Conservation (phyloP, 2,888 invertebrate species). For the Craniophora ligustri region DNA sequence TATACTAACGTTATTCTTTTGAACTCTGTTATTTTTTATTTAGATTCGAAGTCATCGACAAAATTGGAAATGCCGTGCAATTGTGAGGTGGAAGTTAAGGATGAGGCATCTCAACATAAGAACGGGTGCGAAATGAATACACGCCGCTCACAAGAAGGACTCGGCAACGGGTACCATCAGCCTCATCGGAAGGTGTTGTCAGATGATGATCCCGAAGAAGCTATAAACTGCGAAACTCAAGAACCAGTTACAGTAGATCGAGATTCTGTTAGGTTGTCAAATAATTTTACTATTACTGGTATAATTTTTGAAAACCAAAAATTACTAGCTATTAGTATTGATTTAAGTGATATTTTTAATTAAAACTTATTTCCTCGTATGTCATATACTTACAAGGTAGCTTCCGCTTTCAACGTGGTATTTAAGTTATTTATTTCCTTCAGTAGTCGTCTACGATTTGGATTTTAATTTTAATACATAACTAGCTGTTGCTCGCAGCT, state of each 20-base stretch:
- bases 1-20: background rate
- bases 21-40: conserved; percentile 13
- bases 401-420: too few species aligned
- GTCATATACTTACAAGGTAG: too few species aligned
- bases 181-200: conserved; percentile 71
- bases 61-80: conserved; percentile 68
- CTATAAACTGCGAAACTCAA: conserved; percentile 25
- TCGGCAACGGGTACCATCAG: conserved; percentile 58
- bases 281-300: background rate
- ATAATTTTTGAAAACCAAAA: too few species aligned
- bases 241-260: conserved; percentile 56
- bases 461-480: too few species aligned
- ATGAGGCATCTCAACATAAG: conserved; percentile 55
- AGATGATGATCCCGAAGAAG: conserved; percentile 54
- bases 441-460: too few species aligned
- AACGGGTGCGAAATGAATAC: conserved; percentile 61
- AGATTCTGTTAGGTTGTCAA: conserved; percentile 71
- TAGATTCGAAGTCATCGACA: conserved; percentile 19
- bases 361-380: background rate
- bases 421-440: too few species aligned
- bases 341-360: background rate
- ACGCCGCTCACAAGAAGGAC: conserved; percentile 35
- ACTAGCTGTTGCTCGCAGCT: too few species aligned
- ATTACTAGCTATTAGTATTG: too few species aligned
- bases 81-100: conserved; percentile 58